Conservation (phyloP, 92 coral and sea anemone species). For the Palythoa grandis region DNA sequence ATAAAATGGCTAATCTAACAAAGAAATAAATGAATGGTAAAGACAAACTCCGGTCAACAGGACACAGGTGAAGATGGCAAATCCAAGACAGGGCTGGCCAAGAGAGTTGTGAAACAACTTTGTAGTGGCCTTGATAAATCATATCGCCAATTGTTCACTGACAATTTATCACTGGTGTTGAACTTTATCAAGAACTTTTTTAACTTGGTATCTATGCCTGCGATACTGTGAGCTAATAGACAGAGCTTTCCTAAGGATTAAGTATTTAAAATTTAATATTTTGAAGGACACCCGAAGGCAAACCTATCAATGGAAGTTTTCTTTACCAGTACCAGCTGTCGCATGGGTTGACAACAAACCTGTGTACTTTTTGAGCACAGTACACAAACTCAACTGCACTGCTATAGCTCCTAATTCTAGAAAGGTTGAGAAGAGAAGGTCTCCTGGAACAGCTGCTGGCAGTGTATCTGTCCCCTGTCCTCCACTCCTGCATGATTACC, state of each 20-base stretch:
- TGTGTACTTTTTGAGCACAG: slow-evolving; percentile 8
- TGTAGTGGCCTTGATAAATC: background rate
- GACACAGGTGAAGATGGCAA: slow-evolving; percentile 34
- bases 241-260: background rate
- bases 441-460: slow-evolving; percentile 19
- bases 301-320: slow-evolving; percentile 13
- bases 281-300: slow-evolving; percentile 5
- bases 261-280: slow-evolving; percentile 6
- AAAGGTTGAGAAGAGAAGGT: slow-evolving; percentile 14
- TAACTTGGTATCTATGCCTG: slow-evolving; percentile 20
- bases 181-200: slow-evolving; percentile 11
- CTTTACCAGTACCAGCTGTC: slow-evolving; percentile 13
- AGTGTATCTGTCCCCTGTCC: slow-evolving; percentile 28
- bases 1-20: slow-evolving; percentile 58
- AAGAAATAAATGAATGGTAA: slow-evolving; percentile 53
- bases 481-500: slow-evolving; percentile 54
- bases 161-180: slow-evolving; percentile 12
- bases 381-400: slow-evolving; percentile 12
- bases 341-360: slow-evolving; percentile 26
- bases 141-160: slow-evolving; percentile 6
- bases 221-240: background rate
- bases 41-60: slow-evolving; percentile 44
- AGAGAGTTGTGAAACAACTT: background rate
- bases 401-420: slow-evolving; percentile 13
- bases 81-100: background rate